Evolutionary conservation across 2,113 vertebrate genomes (phyloP).

Genomic region (Prietella phreatophila): DNA sequence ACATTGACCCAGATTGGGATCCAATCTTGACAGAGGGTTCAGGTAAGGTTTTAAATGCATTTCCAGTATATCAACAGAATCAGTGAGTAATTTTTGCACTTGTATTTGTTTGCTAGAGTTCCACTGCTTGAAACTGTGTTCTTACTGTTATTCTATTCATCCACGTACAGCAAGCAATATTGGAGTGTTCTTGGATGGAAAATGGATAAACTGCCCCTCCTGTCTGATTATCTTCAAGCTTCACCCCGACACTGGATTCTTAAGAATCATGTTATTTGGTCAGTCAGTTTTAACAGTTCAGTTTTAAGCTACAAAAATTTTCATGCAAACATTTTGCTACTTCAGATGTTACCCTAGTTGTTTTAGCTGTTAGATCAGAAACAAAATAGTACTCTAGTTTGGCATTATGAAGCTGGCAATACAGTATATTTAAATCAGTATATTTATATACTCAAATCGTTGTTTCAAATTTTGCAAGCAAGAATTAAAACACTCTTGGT

Average conservation of each 20-base stretch:
- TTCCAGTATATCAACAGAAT: background rate
- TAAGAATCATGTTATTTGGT: conserved; percentile 38
- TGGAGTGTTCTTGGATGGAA: conserved; percentile 36
- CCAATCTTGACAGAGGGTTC: conserved; percentile 2
- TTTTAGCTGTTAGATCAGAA: background rate
- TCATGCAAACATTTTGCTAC: background rate
- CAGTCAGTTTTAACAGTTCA: conserved; percentile 25
- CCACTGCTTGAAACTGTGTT: background rate
- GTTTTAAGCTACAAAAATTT: background rate
- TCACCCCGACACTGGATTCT: background rate
- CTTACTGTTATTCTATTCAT: background rate
- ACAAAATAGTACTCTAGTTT: background rate
- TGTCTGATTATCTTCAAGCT: conserved; percentile 22
- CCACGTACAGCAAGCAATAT: background rate
- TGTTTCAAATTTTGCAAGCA: background rate
- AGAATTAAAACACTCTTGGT: background rate
- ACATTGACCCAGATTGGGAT: background rate
- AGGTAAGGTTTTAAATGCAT: conserved; percentile 5
- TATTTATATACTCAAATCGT: background rate
- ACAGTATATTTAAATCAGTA: background rate
- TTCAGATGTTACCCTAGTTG: background rate
- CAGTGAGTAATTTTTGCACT: background rate
- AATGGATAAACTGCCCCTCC: conserved; percentile 34
- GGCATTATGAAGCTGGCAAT: background rate
- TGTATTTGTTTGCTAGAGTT: background rate